Evolutionary conservation across 2,113 vertebrate species (phyloP).

Genomic region (Uria aalge): DNA sequence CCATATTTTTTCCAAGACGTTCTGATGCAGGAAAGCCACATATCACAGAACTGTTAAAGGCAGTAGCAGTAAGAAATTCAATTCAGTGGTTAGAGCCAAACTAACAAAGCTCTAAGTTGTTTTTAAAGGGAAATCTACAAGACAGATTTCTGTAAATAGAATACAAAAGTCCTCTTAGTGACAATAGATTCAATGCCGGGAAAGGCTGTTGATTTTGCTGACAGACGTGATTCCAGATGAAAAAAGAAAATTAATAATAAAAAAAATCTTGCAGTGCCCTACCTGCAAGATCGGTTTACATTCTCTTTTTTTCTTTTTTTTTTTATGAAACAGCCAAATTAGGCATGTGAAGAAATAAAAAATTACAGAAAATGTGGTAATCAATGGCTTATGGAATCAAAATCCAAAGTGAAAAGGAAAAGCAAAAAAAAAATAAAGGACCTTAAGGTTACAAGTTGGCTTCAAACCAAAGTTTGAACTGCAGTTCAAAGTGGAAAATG

Average conservation of each 20-base stretch:
- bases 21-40: background rate
- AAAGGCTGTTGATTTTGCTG: background rate
- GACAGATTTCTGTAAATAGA: background rate
- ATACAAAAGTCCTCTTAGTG: background rate
- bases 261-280: background rate
- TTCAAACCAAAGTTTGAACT: background rate
- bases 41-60: background rate
- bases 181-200: background rate
- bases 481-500: conserved; percentile 19
- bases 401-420: background rate
- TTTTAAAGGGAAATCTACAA: background rate
- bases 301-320: background rate
- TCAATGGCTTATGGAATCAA: background rate
- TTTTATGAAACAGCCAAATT: background rate
- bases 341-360: background rate
- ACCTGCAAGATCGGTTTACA: background rate
- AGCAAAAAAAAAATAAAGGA: background rate
- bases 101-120: background rate
- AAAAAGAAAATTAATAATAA: background rate
- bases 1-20: background rate
- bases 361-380: background rate
- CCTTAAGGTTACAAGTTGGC: background rate
- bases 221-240: background rate
- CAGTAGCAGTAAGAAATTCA: background rate
- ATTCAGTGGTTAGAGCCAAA: background rate